These are phyloP conservation scores for Xenus cinereus DNA, from an alignment of 2,113 vertebrate genomes.

Conservation along the genomic window DNA sequence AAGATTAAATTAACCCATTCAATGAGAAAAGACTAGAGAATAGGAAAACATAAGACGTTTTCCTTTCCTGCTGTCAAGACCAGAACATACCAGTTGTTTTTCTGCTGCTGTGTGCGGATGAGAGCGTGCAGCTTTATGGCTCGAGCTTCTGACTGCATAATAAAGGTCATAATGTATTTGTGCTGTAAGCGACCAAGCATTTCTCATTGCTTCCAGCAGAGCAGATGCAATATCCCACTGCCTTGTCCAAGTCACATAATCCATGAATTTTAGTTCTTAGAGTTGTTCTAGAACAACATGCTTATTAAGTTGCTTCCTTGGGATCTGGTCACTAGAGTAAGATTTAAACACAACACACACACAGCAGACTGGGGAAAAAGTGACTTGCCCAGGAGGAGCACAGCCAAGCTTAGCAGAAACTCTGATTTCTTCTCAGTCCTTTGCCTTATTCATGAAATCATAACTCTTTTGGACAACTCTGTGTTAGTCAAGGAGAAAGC, in stretches of 20 bases:
- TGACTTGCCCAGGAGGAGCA: neutral
- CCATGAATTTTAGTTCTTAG: neutral
- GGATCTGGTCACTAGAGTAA: neutral
- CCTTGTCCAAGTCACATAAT: neutral
- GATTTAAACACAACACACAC: neutral
- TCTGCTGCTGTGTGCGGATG: neutral
- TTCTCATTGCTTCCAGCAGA: neutral
- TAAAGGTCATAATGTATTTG: neutral
- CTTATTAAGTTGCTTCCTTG: neutral
- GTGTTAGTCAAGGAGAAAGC: neutral
- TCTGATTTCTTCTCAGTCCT: neutral
- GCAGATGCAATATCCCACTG: neutral
- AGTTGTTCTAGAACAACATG: neutral
- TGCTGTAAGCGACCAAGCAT: neutral
- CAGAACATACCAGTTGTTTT: neutral
- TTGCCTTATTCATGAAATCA: neutral
- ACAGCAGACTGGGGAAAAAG: neutral
- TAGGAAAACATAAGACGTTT: neutral
- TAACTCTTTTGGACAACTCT: neutral
- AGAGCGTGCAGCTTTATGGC: neutral
- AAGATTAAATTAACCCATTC: neutral
- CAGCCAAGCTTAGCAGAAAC: neutral
- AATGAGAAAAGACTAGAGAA: neutral
- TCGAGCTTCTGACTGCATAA: neutral
- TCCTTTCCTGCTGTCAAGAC: neutral